These are phyloP conservation scores for Leucoraja erinaceus DNA, from an alignment of 2,113 vertebrate species.

Conservation along the genomic window DNA sequence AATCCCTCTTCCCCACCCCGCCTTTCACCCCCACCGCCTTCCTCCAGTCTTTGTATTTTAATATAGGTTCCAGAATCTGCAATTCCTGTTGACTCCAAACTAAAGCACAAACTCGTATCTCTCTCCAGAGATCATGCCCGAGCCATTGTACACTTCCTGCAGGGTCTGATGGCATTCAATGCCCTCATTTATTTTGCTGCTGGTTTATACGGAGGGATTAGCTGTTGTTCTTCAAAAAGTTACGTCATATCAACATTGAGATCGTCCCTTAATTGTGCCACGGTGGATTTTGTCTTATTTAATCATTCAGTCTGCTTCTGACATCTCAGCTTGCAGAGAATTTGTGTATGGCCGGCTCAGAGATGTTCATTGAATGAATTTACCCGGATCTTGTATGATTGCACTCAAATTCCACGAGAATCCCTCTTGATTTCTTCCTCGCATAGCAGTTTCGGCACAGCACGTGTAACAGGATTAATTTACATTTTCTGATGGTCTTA, in stretches of 20 bases:
- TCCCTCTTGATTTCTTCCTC: background rate
- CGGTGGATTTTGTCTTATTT: slow-evolving; percentile 1
- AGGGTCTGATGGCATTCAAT: too few species aligned
- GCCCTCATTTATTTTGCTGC: background rate
- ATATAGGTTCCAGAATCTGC: too few species aligned
- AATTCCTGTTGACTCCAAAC: too few species aligned
- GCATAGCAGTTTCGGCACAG: background rate
- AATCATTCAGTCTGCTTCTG: background rate
- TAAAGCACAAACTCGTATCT: too few species aligned
- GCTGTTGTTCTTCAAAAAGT: background rate
- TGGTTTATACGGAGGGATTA: background rate
- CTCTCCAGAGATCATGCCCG: too few species aligned
- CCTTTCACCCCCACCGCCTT: too few species aligned
- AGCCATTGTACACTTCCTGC: too few species aligned
- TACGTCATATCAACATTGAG: background rate
- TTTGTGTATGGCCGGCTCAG: background rate
- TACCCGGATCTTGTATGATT: background rate
- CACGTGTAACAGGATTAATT: background rate
- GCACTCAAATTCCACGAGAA: background rate
- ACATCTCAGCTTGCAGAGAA: background rate
- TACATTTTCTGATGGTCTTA: background rate
- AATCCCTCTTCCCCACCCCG: too few species aligned
- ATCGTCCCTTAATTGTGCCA: background rate
- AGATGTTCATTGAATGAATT: slow-evolving; percentile 7
- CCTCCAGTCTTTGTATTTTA: too few species aligned